Conservation (phyloP, 2,797 vertebrate genomes). For the Poecilia gillii region DNA sequence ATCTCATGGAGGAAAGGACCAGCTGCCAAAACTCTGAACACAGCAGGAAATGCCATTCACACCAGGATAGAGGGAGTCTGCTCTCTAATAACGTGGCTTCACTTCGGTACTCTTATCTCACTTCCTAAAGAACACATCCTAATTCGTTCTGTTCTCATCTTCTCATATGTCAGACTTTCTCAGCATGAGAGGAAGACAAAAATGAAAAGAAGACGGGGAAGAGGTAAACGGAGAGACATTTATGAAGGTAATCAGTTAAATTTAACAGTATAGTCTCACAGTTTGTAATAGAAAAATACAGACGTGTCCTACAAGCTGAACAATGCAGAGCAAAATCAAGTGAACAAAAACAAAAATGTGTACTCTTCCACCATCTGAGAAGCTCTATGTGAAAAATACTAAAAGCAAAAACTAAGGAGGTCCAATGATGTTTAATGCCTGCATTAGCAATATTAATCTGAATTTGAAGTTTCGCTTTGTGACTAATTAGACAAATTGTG, state of each 20-base stretch:
- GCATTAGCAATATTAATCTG: background rate
- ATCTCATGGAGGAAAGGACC: background rate
- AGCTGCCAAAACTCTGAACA: slow-evolving; percentile 5
- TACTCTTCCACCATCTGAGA: background rate
- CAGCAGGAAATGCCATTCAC: slow-evolving; percentile 2
- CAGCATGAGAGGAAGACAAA: background rate
- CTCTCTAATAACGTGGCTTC: slow-evolving; percentile 2
- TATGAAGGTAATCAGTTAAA: background rate
- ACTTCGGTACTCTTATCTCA: slow-evolving; percentile 1
- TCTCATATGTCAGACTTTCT: background rate
- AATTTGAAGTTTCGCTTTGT: background rate
- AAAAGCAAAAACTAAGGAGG: background rate
- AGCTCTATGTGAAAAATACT: background rate
- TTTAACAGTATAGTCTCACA: background rate
- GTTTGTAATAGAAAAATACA: no score
- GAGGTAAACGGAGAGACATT: background rate
- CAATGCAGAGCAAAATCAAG: background rate
- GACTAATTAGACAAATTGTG: background rate
- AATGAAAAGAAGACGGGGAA: background rate
- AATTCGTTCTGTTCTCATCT: background rate
- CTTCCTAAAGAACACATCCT: background rate
- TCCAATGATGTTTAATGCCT: background rate
- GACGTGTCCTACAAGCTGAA: no score
- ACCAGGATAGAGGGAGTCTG: background rate
- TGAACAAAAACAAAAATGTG: background rate